Conservation (phyloP, 2,888 invertebrate genomes). For the Deroplatys truncata region DNA sequence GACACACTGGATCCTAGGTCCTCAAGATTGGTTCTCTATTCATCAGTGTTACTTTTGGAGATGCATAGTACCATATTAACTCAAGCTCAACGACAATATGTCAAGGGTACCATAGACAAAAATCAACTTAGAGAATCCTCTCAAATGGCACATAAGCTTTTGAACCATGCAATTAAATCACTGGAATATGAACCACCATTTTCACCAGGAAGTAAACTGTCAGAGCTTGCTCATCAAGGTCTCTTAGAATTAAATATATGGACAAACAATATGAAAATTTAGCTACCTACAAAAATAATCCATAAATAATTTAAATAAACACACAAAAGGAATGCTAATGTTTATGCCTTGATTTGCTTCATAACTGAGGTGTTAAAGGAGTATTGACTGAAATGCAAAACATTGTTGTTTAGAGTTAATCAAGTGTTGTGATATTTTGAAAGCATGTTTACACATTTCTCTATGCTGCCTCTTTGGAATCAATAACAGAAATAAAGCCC, state of each 20-base stretch:
- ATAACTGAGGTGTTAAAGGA: too few species aligned
- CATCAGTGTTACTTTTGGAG: constrained; percentile 73
- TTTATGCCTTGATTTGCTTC: too few species aligned
- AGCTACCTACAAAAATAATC: not conserved
- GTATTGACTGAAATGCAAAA: too few species aligned
- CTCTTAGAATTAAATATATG: constrained; percentile 49
- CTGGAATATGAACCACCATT: constrained; percentile 25
- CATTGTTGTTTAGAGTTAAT: too few species aligned
- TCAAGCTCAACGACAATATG: constrained; percentile 33
- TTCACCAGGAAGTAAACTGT: constrained; percentile 36
- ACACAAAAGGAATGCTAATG: too few species aligned
- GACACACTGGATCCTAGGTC: constrained; percentile 41
- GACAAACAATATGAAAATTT: constrained; percentile 42
- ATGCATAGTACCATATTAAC: constrained; percentile 44
- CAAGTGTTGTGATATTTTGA: too few species aligned
- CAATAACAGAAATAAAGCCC: too few species aligned
- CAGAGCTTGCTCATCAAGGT: constrained; percentile 48
- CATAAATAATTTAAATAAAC: too few species aligned
- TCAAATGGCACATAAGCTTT: constrained; percentile 29
- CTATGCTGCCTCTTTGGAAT: too few species aligned
- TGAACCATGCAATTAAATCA: constrained; percentile 12
- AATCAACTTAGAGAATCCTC: constrained; percentile 31
- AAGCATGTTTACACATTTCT: too few species aligned
- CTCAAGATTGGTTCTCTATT: constrained; percentile 61
- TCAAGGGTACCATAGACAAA: constrained; percentile 22